phyloP scores from a whole-genome alignment of 2,888 invertebrate species.

The Eulithis testata region DNA sequence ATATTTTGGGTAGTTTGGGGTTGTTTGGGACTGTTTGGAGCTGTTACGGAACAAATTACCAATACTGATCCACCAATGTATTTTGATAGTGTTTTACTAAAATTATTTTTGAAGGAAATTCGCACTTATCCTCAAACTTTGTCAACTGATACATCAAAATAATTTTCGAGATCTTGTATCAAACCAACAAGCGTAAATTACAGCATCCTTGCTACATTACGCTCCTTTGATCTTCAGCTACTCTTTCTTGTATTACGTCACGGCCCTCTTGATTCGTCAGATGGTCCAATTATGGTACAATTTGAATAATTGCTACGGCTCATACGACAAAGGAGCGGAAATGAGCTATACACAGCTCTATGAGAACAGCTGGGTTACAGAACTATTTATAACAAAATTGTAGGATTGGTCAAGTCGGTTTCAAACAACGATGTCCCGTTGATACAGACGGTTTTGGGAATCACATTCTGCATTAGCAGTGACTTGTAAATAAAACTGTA shows the following conservation, averaged over 20 bases:
- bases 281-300: conserved; percentile 38
- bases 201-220: conserved; percentile 17
- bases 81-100: not conserved
- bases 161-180: conserved; percentile 5
- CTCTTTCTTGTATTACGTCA: conserved; percentile 28
- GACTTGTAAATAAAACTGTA: no score
- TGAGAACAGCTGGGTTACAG: not conserved
- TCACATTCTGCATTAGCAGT: no score
- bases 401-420: not conserved
- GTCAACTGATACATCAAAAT: not conserved
- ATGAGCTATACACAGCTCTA: conserved; percentile 41
- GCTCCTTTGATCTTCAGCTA: conserved; percentile 27
- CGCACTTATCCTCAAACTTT: not conserved
- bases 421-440: no score
- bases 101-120: not conserved
- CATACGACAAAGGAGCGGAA: conserved; percentile 52
- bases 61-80: no score
- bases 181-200: conserved; percentile 11
- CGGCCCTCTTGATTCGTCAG: conserved; percentile 35
- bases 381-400: not conserved
- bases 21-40: no score
- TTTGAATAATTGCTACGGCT: conserved; percentile 39
- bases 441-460: no score
- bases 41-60: no score
- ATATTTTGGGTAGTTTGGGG: no score